Percentiles rank a stretch among this genome's conserved stretches.
These are phyloP conservation scores for Athripsodes cinereus DNA, from an alignment of 2,888 invertebrate genomes.

Conservation along the genomic window DNA sequence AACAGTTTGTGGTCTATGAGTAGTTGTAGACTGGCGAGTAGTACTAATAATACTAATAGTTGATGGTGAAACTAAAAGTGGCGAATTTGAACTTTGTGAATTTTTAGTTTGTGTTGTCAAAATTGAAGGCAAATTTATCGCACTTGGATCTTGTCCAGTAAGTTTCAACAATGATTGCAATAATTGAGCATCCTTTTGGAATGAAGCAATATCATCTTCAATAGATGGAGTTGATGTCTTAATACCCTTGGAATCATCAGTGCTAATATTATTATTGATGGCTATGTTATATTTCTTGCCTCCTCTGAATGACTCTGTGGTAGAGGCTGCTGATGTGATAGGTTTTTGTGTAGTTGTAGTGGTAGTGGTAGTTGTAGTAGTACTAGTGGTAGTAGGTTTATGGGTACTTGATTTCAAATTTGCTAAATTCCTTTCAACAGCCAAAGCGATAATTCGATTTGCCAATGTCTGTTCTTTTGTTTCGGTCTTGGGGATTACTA, in stretches of 20 bases:
- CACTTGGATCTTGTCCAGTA: constrained; percentile 21
- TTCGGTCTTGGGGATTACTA: constrained; percentile 39
- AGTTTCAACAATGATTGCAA: constrained; percentile 30
- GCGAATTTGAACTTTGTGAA: constrained; percentile 33
- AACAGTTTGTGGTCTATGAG: constrained; percentile 25
- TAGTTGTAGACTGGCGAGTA: constrained; percentile 26
- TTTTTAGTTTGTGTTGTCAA: constrained; percentile 14
- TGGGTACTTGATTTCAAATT: constrained; percentile 31
- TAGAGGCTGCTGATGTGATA: constrained; percentile 20
- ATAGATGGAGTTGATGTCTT: constrained; percentile 18
- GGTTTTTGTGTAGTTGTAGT: constrained; percentile 25
- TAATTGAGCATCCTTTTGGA: constrained; percentile 31
- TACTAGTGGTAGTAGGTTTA: constrained; percentile 22
- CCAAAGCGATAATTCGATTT: constrained; percentile 50
- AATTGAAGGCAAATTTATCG: constrained; percentile 16
- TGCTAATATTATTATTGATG: constrained; percentile 27
- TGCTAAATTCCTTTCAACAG: constrained; percentile 45
- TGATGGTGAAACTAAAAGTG: no score
- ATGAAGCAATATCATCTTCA: constrained; percentile 29
- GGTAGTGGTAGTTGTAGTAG: constrained; percentile 26
- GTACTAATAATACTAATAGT: constrained; percentile 29
- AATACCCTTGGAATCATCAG: constrained; percentile 13
- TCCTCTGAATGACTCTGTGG: constrained; percentile 24
- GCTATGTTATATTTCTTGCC: constrained; percentile 27
- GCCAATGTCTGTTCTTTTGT: constrained; percentile 47